Conservation (phyloP, 2,113 vertebrate species). For the Hydropotes inermis region DNA sequence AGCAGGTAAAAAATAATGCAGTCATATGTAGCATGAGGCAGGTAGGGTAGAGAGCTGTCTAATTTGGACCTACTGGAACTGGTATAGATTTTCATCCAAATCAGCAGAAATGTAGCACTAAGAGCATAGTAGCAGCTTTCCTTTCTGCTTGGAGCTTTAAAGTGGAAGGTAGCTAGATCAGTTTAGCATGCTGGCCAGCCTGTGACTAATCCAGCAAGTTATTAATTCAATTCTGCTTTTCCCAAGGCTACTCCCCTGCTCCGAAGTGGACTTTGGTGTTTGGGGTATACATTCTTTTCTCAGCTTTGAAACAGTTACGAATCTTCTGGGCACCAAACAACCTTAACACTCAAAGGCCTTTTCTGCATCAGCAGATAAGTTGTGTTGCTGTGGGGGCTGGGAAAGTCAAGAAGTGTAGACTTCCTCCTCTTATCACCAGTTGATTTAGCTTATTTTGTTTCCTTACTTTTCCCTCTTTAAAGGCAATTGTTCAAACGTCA, state of each 20-base stretch:
- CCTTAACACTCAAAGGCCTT: background rate
- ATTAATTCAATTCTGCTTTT: background rate
- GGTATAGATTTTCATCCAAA: conserved; percentile 67
- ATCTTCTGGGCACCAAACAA: conserved; percentile 34
- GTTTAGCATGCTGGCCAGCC: conserved; percentile 7
- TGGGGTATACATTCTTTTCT: background rate
- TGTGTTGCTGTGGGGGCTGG: background rate
- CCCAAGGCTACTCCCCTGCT: conserved; percentile 21
- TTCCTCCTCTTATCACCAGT: background rate
- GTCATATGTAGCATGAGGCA: conserved; percentile 47
- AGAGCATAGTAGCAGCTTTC: conserved; percentile 33
- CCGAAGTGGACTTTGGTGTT: conserved; percentile 26
- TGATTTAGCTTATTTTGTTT: conserved; percentile 5
- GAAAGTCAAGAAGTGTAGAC: background rate
- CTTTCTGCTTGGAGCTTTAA: conserved; percentile 49
- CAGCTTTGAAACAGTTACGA: background rate
- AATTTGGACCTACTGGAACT: conserved; percentile 69
- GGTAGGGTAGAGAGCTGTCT: conserved; percentile 53
- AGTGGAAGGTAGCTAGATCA: background rate
- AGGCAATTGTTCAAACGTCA: background rate
- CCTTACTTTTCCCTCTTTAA: background rate
- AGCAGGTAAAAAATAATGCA: conserved; percentile 77
- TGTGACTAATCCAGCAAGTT: background rate
- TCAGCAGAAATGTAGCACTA: conserved; percentile 73
- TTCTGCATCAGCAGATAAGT: background rate